Evolutionary conservation across 2,888 invertebrate genomes (phyloP).

Genomic region (Phrixothrix hirtus): DNA sequence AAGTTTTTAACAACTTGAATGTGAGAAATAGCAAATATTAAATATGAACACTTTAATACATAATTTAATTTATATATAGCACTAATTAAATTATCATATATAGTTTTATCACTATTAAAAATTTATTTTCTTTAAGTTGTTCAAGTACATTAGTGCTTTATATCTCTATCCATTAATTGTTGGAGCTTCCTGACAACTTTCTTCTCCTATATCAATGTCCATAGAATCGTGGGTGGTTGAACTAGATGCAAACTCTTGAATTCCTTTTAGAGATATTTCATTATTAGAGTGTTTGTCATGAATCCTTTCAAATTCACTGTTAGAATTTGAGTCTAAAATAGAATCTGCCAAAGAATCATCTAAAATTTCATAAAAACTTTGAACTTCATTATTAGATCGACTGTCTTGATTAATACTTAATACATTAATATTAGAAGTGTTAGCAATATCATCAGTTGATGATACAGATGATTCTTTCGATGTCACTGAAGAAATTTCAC

Average conservation of each 20-base stretch:
- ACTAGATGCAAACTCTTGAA: conserved; percentile 15
- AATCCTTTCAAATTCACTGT: conserved; percentile 34
- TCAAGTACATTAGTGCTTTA: no score
- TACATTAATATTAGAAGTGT: conserved; percentile 9
- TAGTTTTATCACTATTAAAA: conserved; percentile 7
- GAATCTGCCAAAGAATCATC: conserved; percentile 57
- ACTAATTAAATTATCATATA: no score
- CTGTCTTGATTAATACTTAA: conserved; percentile 16
- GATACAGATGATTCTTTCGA: conserved; percentile 11
- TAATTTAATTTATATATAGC: no score
- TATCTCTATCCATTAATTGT: conserved; percentile 7
- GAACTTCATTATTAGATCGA: conserved; percentile 41
- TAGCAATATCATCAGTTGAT: conserved; percentile 16
- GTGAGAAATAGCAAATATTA: no score
- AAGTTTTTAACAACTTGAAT: no score
- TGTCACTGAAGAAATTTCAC: background rate
- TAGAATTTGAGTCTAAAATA: conserved; percentile 43
- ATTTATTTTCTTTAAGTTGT: background rate
- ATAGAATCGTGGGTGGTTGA: conserved; percentile 15
- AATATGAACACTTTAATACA: no score
- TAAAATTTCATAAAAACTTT: conserved; percentile 51
- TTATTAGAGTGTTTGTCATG: conserved; percentile 8
- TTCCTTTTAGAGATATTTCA: background rate
- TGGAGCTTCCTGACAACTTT: conserved; percentile 22
- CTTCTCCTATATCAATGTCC: conserved; percentile 20